Evolutionary conservation across 2,797 vertebrate species (phyloP), one percentile per base, ranked within the genome.

Genomic region (Epinephelus malabaricus): DNA sequence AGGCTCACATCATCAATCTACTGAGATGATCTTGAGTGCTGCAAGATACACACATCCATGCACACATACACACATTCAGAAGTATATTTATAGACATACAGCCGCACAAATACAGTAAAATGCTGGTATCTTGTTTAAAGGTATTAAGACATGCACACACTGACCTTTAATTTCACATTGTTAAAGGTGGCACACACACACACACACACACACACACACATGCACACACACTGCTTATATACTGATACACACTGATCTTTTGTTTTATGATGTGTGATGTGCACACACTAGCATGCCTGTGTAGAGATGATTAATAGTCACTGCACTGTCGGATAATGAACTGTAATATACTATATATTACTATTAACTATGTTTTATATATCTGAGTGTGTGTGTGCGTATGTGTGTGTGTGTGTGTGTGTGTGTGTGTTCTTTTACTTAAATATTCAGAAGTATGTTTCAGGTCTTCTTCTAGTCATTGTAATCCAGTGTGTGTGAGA

Each of bases 251-350:
- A 50, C 68, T 62, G 67, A 77, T 84, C 69, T 73, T 78, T 72
- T 85, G 64, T 81, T 84, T 84, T 68, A 80, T 79, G 71, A 73
- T 78, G 62, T 84, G 53, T 82, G 85, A 76, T 79, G 17, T 7
- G 14, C 77, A 34, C 60, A 78, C 45, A 30, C 63, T 65, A 23
- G 53, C 21, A 50, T 68, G 55, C 61, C 73, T 73, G 18, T 79
- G 73, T 69, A 67, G 81, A 68, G 53, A 87, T 86, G 86, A 92
- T 86, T 90, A 88, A 92, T 89, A 58, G 83, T 81, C 69, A 50
- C 68, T 86, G 77, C 71, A 66, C 67, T 70, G 55, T 69, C 63
- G 54, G 83, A 86, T 89, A 89, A 90, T 92, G 79, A 88, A 85
- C 69, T 86, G 62, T 83, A 84, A 84, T 43, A 11, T 43, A 43